Conservation (phyloP, 2,888 invertebrate genomes). For the Caenorhabditis afra region DNA sequence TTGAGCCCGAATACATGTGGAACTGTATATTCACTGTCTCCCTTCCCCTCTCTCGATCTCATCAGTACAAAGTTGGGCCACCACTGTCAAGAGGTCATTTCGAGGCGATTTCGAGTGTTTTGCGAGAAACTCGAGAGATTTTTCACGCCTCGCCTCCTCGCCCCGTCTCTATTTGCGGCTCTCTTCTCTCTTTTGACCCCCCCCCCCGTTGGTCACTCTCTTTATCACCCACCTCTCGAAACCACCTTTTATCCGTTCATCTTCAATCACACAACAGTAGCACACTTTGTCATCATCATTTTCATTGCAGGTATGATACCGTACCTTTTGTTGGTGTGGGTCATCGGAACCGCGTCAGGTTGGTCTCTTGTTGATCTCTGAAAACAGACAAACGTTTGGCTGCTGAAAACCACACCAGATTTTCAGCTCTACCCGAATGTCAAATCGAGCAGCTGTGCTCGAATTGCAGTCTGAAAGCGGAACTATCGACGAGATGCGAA, state of each 20-base stretch:
- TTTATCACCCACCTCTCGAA: neutral
- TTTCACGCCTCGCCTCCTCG: slow-evolving; percentile 24
- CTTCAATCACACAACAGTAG: no score
- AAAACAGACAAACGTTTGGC: neutral
- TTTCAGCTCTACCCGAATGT: slow-evolving; percentile 32
- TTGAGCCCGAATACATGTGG: no score
- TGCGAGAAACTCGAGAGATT: slow-evolving; percentile 33
- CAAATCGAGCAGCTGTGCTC: slow-evolving; percentile 39
- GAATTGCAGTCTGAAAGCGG: slow-evolving; percentile 46
- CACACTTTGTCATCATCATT: neutral
- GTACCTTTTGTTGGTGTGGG: slow-evolving; percentile 19
- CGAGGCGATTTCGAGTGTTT: slow-evolving; percentile 23
- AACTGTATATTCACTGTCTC: no score
- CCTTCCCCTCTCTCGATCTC: no score
- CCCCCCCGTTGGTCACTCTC: neutral
- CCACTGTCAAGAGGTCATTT: slow-evolving; percentile 13
- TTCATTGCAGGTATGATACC: slow-evolving; percentile 46
- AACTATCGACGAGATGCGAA: slow-evolving; percentile 44
- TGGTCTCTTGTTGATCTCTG: neutral
- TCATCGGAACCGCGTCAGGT: neutral
- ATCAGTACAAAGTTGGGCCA: no score
- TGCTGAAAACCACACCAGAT: neutral
- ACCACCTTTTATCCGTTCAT: no score
- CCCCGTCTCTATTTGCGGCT: slow-evolving; percentile 2
- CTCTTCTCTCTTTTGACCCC: neutral